Conservation (phyloP, 2,113 vertebrate species). For the Lipophrys pholis region DNA sequence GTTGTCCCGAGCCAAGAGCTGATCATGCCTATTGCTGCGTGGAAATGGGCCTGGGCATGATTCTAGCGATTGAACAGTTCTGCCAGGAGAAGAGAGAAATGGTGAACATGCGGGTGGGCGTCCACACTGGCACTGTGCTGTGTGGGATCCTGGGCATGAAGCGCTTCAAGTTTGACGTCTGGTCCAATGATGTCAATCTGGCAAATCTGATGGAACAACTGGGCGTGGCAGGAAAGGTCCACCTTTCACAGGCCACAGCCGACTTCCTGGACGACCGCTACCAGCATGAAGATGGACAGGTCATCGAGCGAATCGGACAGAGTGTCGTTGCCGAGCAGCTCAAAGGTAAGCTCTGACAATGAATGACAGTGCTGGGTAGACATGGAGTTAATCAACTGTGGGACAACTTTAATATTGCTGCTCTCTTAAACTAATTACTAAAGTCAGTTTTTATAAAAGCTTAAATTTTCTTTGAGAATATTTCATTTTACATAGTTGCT, state of each 20-base stretch:
- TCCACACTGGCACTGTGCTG: conserved; percentile 95
- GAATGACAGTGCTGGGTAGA: not conserved
- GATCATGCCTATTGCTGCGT: conserved; percentile 98
- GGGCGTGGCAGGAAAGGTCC: conserved; percentile 97
- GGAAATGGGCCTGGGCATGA: conserved; percentile 99
- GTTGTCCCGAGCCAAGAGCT: conserved; percentile 93
- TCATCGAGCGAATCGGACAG: conserved; percentile 91
- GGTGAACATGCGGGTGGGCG: conserved; percentile 98
- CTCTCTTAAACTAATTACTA: too few species aligned
- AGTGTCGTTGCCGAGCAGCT: conserved; percentile 93
- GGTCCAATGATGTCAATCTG: conserved; percentile 98
- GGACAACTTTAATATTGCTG: not conserved
- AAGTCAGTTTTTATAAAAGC: too few species aligned
- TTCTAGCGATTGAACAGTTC: conserved; percentile 97
- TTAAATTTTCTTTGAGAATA: too few species aligned
- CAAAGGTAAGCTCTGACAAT: conserved; percentile 88
- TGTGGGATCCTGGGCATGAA: conserved; percentile 98
- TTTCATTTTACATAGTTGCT: not conserved
- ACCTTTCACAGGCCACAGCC: conserved; percentile 94
- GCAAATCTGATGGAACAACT: conserved; percentile 99
- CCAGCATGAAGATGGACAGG: conserved; percentile 91
- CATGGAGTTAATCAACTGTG: not conserved
- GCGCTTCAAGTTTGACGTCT: conserved; percentile 98
- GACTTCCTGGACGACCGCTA: conserved; percentile 96
- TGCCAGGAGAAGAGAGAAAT: conserved; percentile 97